These are phyloP conservation scores for Creontiades dilutus DNA, from an alignment of 2,888 invertebrate species.

Conservation along the genomic window DNA sequence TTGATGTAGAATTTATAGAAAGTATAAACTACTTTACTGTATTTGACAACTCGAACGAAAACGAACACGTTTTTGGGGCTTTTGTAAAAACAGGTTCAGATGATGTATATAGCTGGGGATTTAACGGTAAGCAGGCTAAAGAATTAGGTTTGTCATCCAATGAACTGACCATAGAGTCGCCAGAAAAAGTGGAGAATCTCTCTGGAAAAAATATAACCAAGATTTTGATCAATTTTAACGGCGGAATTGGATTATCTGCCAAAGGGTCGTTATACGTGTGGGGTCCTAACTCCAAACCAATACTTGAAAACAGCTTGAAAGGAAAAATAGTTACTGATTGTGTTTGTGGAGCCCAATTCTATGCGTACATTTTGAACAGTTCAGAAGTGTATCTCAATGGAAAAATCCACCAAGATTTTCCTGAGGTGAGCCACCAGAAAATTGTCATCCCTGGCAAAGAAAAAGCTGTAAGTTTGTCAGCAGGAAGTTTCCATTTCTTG, in stretches of 20 bases:
- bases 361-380: neutral
- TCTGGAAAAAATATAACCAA: neutral
- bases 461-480: neutral
- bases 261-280: neutral
- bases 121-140: neutral
- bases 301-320: neutral
- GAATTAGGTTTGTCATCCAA: neutral
- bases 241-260: neutral
- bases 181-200: neutral
- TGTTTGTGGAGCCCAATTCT: neutral
- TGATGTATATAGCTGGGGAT: neutral
- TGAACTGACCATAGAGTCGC: neutral
- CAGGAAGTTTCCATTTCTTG: neutral
- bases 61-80: neutral
- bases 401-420: neutral
- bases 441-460: neutral
- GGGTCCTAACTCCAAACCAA: neutral
- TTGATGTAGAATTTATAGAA: neutral
- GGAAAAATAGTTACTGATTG: neutral
- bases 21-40: neutral
- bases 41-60: neutral
- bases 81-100: neutral
- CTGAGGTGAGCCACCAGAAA: neutral
- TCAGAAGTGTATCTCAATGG: slow-evolving; percentile 19
- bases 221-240: neutral